These are phyloP conservation scores for Scolopax rusticola DNA, from an alignment of 2,797 vertebrate genomes.

Conservation along the genomic window DNA sequence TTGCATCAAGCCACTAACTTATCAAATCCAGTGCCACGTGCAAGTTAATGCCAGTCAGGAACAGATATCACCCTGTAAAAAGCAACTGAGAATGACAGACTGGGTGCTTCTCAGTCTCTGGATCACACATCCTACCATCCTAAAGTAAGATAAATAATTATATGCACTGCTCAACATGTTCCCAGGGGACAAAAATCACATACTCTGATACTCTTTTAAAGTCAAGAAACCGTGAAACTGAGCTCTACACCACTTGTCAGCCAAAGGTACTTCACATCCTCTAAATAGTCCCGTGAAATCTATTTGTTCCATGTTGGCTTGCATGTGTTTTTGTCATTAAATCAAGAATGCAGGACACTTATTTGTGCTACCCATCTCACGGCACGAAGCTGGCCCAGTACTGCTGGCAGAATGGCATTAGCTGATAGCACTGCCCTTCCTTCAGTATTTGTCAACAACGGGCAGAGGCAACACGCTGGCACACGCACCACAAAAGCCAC, in stretches of 20 bases:
- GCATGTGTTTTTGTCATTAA: background rate
- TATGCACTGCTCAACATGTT: background rate
- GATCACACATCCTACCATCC: background rate
- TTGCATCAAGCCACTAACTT: background rate
- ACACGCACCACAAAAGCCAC: background rate
- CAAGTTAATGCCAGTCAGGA: background rate
- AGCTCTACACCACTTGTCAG: background rate
- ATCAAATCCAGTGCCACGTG: background rate
- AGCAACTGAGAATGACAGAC: background rate
- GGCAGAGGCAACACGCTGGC: background rate
- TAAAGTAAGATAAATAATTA: background rate
- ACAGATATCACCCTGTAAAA: background rate
- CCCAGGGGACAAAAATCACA: background rate
- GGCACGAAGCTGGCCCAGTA: background rate
- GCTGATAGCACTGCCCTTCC: background rate
- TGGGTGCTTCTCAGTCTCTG: background rate
- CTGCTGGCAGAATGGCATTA: background rate
- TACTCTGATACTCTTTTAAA: background rate
- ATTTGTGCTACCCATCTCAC: accelerated
- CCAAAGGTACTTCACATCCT: background rate
- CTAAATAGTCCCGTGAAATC: background rate
- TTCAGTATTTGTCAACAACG: background rate
- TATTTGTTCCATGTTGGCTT: background rate
- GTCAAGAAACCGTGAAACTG: background rate
- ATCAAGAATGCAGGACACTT: background rate